These are phyloP conservation scores for Plodia interpunctella DNA, from an alignment of 1,140 invertebrate species.

Conservation along the genomic window DNA sequence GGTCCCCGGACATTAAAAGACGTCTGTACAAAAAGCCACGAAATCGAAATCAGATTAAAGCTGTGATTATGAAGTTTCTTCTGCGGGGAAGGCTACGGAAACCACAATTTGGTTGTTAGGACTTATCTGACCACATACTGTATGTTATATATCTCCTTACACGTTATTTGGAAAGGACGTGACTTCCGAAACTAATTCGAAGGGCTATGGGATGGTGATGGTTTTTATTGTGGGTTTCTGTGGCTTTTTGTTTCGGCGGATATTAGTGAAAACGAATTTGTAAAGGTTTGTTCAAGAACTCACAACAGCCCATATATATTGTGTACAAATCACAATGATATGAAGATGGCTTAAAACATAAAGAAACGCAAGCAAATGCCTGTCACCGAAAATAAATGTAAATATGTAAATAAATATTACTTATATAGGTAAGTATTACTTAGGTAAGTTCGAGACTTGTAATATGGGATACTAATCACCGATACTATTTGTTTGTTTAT, in stretches of 20 bases:
- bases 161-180: constrained; percentile 28
- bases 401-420: too few relatives aligned
- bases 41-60: constrained; percentile 39
- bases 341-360: too few relatives aligned
- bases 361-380: too few relatives aligned
- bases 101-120: constrained; percentile 49
- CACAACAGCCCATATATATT: too few relatives aligned
- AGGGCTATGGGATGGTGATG: not conserved
- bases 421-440: too few relatives aligned
- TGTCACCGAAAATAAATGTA: too few relatives aligned
- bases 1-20: not conserved
- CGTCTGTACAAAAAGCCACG: constrained; percentile 7
- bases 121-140: constrained; percentile 31
- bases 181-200: constrained; percentile 28
- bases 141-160: constrained; percentile 20
- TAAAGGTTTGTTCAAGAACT: too few relatives aligned
- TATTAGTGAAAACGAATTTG: too few relatives aligned
- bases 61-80: constrained; percentile 59
- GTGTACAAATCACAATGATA: too few relatives aligned
- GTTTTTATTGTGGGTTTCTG: constrained; percentile 16
- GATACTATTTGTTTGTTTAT: too few relatives aligned
- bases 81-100: constrained; percentile 36
- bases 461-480: too few relatives aligned
- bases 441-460: too few relatives aligned
- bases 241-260: not conserved